These are phyloP conservation scores for Thamnaconus septentrionalis DNA, from an alignment of 2,113 vertebrate species.

Conservation along the genomic window DNA sequence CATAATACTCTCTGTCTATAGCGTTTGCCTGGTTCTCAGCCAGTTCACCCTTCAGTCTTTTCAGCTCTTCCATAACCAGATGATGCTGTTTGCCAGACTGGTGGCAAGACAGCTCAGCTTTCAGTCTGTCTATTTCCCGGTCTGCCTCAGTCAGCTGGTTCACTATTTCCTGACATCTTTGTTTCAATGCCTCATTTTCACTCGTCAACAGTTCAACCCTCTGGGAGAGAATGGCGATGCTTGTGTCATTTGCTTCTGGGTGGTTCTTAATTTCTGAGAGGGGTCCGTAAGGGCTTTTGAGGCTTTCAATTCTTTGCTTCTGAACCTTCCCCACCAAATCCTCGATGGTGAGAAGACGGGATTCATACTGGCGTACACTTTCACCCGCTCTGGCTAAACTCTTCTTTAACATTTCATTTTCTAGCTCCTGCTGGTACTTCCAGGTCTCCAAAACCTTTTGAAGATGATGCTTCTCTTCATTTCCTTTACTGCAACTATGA, in stretches of 20 bases:
- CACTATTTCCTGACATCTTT: slow-evolving; percentile 79
- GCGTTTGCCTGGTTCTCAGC: slow-evolving; percentile 65
- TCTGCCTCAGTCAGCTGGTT: slow-evolving; percentile 82
- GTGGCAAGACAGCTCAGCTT: slow-evolving; percentile 69
- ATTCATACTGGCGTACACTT: slow-evolving; percentile 73
- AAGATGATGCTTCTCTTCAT: slow-evolving; percentile 46
- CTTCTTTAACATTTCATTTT: slow-evolving; percentile 71
- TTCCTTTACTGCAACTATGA: slow-evolving; percentile 55
- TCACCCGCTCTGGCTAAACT: slow-evolving; percentile 74
- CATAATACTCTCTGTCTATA: slow-evolving; percentile 72
- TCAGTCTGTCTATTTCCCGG: slow-evolving; percentile 79
- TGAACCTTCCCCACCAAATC: slow-evolving; percentile 71
- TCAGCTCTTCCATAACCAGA: slow-evolving; percentile 60
- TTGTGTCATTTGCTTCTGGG: slow-evolving; percentile 50
- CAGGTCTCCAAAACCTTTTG: slow-evolving; percentile 71
- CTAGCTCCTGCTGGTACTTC: slow-evolving; percentile 73
- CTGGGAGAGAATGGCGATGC: slow-evolving; percentile 67
- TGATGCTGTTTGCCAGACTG: slow-evolving; percentile 67
- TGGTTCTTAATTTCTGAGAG: slow-evolving; percentile 63
- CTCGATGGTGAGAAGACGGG: slow-evolving; percentile 74
- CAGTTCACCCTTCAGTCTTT: slow-evolving; percentile 63
- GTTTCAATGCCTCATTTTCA: slow-evolving; percentile 76
- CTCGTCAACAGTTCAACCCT: slow-evolving; percentile 69
- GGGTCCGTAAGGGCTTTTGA: slow-evolving; percentile 44
- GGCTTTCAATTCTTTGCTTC: slow-evolving; percentile 61